Evolutionary conservation across 2,797 vertebrate species (phyloP).

Genomic region (Hypotaenidia okinawae): DNA sequence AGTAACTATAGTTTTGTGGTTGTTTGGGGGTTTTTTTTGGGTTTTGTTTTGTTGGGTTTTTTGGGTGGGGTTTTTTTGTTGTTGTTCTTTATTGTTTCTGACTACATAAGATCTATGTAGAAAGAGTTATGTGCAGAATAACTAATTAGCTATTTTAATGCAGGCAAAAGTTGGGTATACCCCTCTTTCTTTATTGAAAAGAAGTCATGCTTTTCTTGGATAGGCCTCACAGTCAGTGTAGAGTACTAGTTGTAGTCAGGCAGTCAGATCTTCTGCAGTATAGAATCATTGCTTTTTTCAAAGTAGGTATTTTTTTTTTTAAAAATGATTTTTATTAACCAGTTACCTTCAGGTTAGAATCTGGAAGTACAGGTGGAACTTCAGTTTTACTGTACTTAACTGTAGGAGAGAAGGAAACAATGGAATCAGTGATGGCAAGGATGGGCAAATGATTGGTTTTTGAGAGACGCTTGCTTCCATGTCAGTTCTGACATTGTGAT

Average conservation of each 20-base stretch:
- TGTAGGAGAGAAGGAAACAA: background rate
- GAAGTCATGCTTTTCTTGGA: background rate
- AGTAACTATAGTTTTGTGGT: conserved; percentile 69
- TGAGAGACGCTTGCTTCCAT: background rate
- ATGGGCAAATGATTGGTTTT: background rate
- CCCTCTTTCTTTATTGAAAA: background rate
- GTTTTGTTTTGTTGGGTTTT: background rate
- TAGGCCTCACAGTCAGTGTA: background rate
- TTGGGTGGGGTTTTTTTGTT: background rate
- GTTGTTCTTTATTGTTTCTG: background rate
- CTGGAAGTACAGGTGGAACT: background rate
- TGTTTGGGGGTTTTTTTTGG: no score
- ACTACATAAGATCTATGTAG: background rate
- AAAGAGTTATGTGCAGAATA: background rate
- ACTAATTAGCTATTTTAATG: background rate
- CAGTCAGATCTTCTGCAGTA: background rate
- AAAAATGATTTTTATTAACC: background rate
- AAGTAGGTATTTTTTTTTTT: background rate
- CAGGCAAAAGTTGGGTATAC: background rate
- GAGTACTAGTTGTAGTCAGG: background rate
- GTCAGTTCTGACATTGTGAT: background rate
- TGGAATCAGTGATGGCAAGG: background rate
- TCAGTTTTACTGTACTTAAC: background rate
- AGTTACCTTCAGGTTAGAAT: background rate
- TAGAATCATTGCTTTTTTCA: background rate